A percentile compares a stretch with the other conserved stretches of the same genome.
These are phyloP conservation scores for Chaetura pelagica DNA, from an alignment of 2,113 vertebrate species.

Conservation along the genomic window DNA sequence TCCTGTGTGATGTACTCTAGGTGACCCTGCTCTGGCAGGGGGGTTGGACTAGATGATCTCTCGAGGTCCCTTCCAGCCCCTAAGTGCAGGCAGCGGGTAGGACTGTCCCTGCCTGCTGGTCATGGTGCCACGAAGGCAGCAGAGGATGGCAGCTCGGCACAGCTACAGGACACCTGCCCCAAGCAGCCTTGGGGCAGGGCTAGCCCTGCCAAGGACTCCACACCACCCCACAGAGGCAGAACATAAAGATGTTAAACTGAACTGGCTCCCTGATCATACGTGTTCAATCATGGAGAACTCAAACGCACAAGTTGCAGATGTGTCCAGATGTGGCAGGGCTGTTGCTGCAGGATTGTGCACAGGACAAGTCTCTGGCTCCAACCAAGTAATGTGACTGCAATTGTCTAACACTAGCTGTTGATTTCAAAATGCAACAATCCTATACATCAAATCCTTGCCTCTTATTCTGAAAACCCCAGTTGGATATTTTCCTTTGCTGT, in stretches of 20 bases:
- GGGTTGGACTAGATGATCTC: too few relatives aligned
- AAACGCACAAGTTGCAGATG: neutral
- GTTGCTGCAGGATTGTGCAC: neutral
- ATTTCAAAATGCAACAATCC: neutral
- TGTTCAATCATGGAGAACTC: neutral
- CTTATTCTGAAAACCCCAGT: neutral
- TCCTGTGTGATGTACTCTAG: too few relatives aligned
- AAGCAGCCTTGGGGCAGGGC: neutral
- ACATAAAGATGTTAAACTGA: neutral
- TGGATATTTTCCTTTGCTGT: neutral
- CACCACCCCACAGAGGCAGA: fast-evolving
- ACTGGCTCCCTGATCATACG: neutral
- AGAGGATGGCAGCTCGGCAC: neutral
- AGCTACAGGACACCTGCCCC: fast-evolving
- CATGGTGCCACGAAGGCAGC: neutral
- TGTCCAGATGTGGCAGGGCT: neutral
- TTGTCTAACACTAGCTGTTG: neutral
- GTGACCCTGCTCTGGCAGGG: too few relatives aligned
- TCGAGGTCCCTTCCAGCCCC: too few relatives aligned
- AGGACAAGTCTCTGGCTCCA: neutral
- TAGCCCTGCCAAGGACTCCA: neutral
- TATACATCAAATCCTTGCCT: neutral
- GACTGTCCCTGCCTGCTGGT: neutral
- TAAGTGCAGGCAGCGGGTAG: neutral
- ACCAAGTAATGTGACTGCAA: fast-evolving